Base-by-base conservation (phyloP, 2,113 vertebrate genomes). In the Saccopteryx leptura region DNA sequence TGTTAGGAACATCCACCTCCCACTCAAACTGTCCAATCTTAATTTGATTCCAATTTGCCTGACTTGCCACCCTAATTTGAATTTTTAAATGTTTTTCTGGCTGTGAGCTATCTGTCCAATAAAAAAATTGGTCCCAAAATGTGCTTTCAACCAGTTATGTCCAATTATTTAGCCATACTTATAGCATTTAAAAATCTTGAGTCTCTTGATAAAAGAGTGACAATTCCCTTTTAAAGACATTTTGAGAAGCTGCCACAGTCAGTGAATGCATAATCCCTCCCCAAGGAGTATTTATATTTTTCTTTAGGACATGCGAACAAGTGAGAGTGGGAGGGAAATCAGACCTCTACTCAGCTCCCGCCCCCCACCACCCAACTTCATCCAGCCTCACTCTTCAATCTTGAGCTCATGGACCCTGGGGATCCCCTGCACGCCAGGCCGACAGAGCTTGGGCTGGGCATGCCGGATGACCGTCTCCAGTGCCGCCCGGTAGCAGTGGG, bases 401-500 rank as follows among this genome's bases (percentile, higher is more conserved):
- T 98, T 94, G 72, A 99, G 98, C 24, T 96, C 15, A 4, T 99
- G 99, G 0, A 98, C 98, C 48, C 99, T 99, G 97, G 98, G 99
- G 79, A 99, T 98, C 0, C 99, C 99, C 97, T 99, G 99, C 96
- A 99, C 98, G 5, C 99, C 99, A 0, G 98, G 98, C 88, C 98
- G 98, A 9, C 97, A 98, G 46, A 99, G 98, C 33, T 97, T 54
- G 0, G 99, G 99, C 28, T 94, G 98, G 0, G 96, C 89, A 0
- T 91, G 74, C 7, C 99, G 98, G 97, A 99, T 99, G 90, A 99
- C 97, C 0, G 97, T 98, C 98, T 99, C 99, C 52, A 99, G 97
- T 2, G 81, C 97, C 0, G 99, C 99, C 0, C 99, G 98, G 97
- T 99, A 99, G 97, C 99, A 99, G 97, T 99, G 99, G 0, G 97